Base-by-base conservation (phyloP, 1,140 invertebrate species). In the Drosophila tristis region DNA sequence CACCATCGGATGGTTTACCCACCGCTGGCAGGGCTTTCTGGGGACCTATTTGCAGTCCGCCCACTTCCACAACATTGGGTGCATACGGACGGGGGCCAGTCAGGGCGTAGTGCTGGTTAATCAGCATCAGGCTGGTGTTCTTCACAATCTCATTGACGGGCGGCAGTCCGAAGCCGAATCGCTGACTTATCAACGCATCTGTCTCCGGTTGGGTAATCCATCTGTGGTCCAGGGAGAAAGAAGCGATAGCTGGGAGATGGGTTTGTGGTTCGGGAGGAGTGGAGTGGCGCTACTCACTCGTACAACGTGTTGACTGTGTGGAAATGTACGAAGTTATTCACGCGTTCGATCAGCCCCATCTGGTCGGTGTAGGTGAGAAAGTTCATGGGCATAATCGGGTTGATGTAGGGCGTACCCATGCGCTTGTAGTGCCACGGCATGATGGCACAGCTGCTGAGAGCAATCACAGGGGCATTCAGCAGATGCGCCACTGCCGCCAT, bases 361-460 rank as follows among this genome's bases (percentile, higher is more conserved):
- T 93, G 92, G 42, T 92, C 93, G 15, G 76, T 65, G 44, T 93
- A 92, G 2, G 91, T 85, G 7, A 93, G 60, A 11, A 94, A 93
- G 29, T 93, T 84, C 65, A 92, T 91, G 0, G 95, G 93, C 13
- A 94, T 92, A 74, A 94, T 93, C 16, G 93, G 93, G 2, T 94
- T 93, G 78, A 95, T 94, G 64, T 93, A 93, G 39, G 93, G 92
- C 49, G 94, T 93, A 13, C 92, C 93, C 55, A 95, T 90, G 13
- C 94, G 92, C 13, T 91, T 81, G 54, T 93, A 93, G 13, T 93
- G 92, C 95, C 95, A 95, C 0, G 94, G 93, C 91, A 94, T 94
- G 2, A 95, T 74, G 8, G 93, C 92, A 60, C 94, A 94, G 7
- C 94, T 94, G 39, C 94, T 94, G 25, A 95, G 74, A 0, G 92